Evolutionary conservation across 2,888 invertebrate genomes (phyloP), one percentile per base, ranked within the genome.

Genomic region (Gryllus longicercus): DNA sequence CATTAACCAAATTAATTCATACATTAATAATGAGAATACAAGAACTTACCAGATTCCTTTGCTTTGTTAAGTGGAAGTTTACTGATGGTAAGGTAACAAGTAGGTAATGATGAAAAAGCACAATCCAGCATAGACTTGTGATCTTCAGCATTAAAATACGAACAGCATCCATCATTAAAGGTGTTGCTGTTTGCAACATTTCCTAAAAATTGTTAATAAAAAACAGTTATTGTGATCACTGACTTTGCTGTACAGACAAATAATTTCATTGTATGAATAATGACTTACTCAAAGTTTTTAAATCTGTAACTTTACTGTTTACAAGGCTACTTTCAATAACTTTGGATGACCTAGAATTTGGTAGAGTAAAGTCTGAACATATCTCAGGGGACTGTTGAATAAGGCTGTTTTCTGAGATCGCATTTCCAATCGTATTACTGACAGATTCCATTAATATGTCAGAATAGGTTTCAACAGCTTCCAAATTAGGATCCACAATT

Each of bases 51-150:
- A 79, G 63, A n/a, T 14, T 63, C 63, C 63, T 63, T n/a, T 63
- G 63, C 63, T 63, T 63, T 63, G 14, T 18, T 63, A 14, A 18
- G 14, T n/a, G 63, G 63, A 63, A 90, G 85, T 85, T 90, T 90
- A 81, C 88, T 88, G 82, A 92, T 89, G 50, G 88, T 87, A 82
- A 93, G 89, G 85, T 93, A 91, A 2, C 90, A 88, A 63, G 90
- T 89, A 16, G 96, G 95, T 79, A 95, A 88, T 82, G 94, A 93
- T n/a, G 95, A 94, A 85, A 93, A 89, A 2, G 95, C 95, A 81
- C 95, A 89, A 5, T 93, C 92, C 80, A 91, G 91, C 78, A 94
- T 92, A 21, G 91, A 91, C 82, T 92, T 92, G 86, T 94, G 91
- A 51, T 87, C 86, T 78, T 87, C 87, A 2, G 88, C 86, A 81